These are phyloP conservation scores for Bedellia somnulentella DNA, from an alignment of 2,888 invertebrate species.

Conservation along the genomic window DNA sequence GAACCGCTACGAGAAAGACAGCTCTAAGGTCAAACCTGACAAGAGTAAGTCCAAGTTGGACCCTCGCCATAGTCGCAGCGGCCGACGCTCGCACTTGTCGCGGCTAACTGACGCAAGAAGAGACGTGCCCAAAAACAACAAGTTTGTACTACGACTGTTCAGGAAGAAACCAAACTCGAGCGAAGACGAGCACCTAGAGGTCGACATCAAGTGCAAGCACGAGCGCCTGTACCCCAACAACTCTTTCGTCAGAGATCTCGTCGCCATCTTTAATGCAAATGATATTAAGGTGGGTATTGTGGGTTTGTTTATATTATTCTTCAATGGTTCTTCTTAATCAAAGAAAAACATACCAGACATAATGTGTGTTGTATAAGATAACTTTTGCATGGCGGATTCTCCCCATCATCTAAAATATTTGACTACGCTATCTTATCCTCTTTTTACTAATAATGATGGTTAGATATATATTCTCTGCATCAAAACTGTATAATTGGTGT, in stretches of 20 bases:
- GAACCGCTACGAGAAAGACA: background rate
- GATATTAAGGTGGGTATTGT: slow-evolving; percentile 30
- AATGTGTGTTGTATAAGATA: background rate
- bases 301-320: background rate
- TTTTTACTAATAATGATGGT: too few relatives aligned
- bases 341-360: too few relatives aligned
- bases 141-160: slow-evolving; percentile 33
- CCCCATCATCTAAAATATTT: background rate
- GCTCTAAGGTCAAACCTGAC: background rate
- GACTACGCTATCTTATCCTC: too few relatives aligned
- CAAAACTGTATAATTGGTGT: too few relatives aligned
- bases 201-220: slow-evolving; percentile 35
- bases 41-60: too few relatives aligned
- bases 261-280: slow-evolving; percentile 34
- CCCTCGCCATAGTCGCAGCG: background rate
- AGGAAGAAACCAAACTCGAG: slow-evolving; percentile 19
- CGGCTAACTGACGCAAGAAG: slow-evolving; percentile 4
- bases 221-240: slow-evolving; percentile 31
- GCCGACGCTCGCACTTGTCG: background rate
- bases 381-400: background rate
- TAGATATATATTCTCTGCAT: too few relatives aligned
- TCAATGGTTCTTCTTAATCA: too few relatives aligned
- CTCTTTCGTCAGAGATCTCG: slow-evolving; percentile 38
- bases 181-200: slow-evolving; percentile 36
- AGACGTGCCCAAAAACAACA: slow-evolving; percentile 33